Conservation (phyloP, 1,140 invertebrate genomes). For the Riptortus pedestris region DNA sequence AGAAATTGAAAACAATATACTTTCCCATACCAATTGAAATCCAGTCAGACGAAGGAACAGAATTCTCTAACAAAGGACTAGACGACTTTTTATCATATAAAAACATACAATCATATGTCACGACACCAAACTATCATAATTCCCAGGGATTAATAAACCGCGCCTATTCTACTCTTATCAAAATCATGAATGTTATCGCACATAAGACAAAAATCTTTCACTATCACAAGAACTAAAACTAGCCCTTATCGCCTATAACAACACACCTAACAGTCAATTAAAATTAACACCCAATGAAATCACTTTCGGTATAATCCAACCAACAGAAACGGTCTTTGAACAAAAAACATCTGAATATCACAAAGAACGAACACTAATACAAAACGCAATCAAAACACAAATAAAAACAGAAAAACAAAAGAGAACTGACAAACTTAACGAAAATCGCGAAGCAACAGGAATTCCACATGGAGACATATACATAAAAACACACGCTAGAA, state of each 20-base stretch:
- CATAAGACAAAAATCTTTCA: constrained; percentile 2
- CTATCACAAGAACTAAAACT: not conserved
- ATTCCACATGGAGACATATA: constrained; percentile 12
- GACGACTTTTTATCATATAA: constrained; percentile 11
- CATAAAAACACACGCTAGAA: not conserved
- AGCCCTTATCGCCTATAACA: constrained; percentile 12
- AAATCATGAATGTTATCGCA: constrained; percentile 7
- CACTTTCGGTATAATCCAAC: constrained; percentile 2
- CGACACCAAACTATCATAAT: constrained; percentile 1
- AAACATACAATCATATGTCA: not conserved
- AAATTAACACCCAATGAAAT: constrained; percentile 20
- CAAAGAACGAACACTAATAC: constrained; percentile 1
- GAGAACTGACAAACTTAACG: constrained; percentile 2
- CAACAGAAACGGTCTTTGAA: not conserved
- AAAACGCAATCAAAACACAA: not conserved
- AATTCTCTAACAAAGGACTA: constrained; percentile 15
- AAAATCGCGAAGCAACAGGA: not conserved
- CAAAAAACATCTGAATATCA: constrained; percentile 2
- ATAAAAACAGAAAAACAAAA: constrained; percentile 13
- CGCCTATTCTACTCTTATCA: constrained; percentile 1
- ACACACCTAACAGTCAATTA: not conserved
- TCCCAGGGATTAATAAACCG: constrained; percentile 8
- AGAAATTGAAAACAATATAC: constrained; percentile 8
- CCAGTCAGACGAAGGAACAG: not conserved
- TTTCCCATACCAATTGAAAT: not conserved